Evolutionary conservation across 1,140 invertebrate genomes (phyloP), one percentile per base, ranked within the genome.

Genomic region (Parasteatoda tepidariorum): DNA sequence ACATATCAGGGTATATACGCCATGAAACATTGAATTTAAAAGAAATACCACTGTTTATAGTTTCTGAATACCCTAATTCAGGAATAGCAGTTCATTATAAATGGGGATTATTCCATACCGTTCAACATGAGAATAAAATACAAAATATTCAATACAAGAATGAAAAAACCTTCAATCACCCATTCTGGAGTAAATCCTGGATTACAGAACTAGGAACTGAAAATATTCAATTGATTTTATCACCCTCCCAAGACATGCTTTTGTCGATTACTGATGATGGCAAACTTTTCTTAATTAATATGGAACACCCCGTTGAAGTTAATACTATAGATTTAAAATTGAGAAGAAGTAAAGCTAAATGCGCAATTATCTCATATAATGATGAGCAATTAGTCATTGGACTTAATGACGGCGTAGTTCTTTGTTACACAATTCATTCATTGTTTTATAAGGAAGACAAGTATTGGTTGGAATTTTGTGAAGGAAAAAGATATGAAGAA

Each of bases 1-100:
- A 82, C 11, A n/a, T 38, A 31, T 82, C 78, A 1, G 78, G 78
- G 33, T 15, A 33, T 9, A 26, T 82, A 2, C 31, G 22, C 15
- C 11, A 18, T 1, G 22, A 70, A 6, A 3, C 5, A 30, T 24
- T 82, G 0, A 24, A 48, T 18, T 11, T 31, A 0, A 48, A 41
- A 0, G 28, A 70, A 28, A 33, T 48, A 48, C 38, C 38, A 2
- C 4, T 48, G 38, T 48, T 13, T 4, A 4, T 48, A 24, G 0
- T n/a, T 31, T 11, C 38, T 30, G 26, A 70, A 28, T 3, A 61
- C 9, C 4, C n/a, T n/a, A 13, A 11, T 28, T 70, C 33, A 22
- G 61, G 24, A 15, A 62, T 82, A 5, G 4, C 24, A 5, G 54
- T 48, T 4, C 78, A 82, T 61, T n/a, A 48, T 9, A 18, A 28